phyloP scores from a whole-genome alignment of 2,888 invertebrate species.

The Lasioglossum vierecki region DNA sequence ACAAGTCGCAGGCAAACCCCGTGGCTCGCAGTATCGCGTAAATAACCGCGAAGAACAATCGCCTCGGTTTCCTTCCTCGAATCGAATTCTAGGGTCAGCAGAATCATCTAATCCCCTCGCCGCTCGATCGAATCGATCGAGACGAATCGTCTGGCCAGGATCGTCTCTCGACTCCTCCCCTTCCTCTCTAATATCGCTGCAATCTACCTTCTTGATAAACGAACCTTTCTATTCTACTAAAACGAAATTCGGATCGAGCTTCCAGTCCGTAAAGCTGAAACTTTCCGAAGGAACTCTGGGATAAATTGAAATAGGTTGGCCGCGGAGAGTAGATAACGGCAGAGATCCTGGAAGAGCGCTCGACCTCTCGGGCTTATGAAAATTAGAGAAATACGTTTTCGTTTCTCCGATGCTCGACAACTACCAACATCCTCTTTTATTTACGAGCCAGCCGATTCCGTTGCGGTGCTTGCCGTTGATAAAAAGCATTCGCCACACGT shows the following conservation, averaged over 20 bases:
- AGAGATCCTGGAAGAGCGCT: background rate
- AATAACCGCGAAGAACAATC: background rate
- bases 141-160: background rate
- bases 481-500: background rate
- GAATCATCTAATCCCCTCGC: background rate
- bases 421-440: background rate
- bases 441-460: background rate
- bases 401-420: background rate
- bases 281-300: background rate
- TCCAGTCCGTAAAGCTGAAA: slow-evolving; percentile 43
- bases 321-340: background rate
- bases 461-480: background rate
- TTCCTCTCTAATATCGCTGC: background rate
- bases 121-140: background rate
- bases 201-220: background rate
- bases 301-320: background rate
- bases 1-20: background rate
- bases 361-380: background rate
- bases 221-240: slow-evolving; percentile 7
- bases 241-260: slow-evolving; percentile 48
- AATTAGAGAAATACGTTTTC: background rate
- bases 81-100: background rate
- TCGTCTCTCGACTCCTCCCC: background rate
- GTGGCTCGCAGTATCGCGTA: background rate
- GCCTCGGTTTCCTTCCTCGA: background rate